phyloP scores from a whole-genome alignment of 2,797 vertebrate species.

The Clarias laeviceps region DNA sequence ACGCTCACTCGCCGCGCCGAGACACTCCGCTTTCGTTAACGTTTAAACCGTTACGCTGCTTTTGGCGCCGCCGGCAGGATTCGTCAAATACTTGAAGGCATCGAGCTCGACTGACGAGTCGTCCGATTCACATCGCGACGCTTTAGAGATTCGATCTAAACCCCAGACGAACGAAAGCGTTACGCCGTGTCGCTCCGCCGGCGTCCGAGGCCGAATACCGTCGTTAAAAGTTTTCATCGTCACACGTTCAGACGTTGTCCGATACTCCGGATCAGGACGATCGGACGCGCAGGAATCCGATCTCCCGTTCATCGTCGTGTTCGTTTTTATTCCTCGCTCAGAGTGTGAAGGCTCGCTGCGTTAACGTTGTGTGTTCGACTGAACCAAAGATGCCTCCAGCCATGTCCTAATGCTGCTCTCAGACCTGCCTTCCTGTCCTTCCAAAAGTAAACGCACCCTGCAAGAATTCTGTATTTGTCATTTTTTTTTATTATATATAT shows the following conservation, averaged over 20 bases:
- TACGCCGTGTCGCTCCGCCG: background rate
- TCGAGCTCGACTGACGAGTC: background rate
- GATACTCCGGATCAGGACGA: no score
- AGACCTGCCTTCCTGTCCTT: constrained; percentile 98
- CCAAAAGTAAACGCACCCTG: constrained; percentile 82
- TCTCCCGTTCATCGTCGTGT: constrained; percentile 50
- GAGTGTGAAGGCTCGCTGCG: constrained; percentile 80
- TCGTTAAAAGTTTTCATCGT: background rate
- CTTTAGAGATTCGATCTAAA: constrained; percentile 17
- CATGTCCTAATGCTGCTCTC: constrained; percentile 98
- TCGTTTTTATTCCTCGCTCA: constrained; percentile 67
- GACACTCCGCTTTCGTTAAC: background rate
- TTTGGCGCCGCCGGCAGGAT: background rate
- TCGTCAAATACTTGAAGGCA: constrained; percentile 24
- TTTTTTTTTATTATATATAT: constrained; percentile 30
- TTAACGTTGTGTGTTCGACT: constrained; percentile 88
- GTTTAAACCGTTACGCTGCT: background rate
- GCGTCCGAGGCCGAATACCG: background rate
- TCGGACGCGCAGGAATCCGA: background rate
- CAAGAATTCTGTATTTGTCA: constrained; percentile 71
- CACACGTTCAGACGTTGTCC: background rate
- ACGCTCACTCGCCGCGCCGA: background rate
- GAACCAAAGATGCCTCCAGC: constrained; percentile 99
- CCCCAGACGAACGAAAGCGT: background rate
- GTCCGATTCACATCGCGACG: constrained; percentile 18